Evolutionary conservation across 1,140 invertebrate genomes (phyloP).

Genomic region (Brachionus rotundiformis): DNA sequence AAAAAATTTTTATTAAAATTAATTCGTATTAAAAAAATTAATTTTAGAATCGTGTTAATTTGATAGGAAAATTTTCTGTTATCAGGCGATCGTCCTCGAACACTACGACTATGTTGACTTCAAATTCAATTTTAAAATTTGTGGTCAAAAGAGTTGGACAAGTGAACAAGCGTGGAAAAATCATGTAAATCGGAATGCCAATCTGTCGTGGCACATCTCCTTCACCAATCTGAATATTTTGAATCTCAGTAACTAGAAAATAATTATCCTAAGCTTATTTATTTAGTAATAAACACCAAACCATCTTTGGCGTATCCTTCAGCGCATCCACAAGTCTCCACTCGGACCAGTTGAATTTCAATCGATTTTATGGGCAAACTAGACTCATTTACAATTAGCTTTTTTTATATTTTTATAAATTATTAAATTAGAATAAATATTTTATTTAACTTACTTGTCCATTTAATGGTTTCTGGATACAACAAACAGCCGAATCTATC

Average conservation of each 20-base stretch:
- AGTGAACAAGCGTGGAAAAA: constrained; percentile 90
- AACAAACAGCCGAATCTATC: constrained; percentile 78
- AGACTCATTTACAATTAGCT: constrained; percentile 74
- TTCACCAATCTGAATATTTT: constrained; percentile 94
- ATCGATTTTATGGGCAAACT: constrained; percentile 83
- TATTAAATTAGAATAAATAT: not conserved
- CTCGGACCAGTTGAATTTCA: constrained; percentile 87
- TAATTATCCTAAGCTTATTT: not conserved
- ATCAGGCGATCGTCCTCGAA: constrained; percentile 90
- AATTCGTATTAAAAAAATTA: not conserved
- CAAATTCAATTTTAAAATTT: constrained; percentile 97
- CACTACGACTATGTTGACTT: constrained; percentile 87
- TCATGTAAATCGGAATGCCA: constrained; percentile 87
- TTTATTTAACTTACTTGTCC: constrained; percentile 71
- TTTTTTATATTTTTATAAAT: no score
- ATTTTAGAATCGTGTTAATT: constrained; percentile 65
- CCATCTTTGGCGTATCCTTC: constrained; percentile 91
- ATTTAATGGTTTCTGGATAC: constrained; percentile 81
- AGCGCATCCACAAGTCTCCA: constrained; percentile 91
- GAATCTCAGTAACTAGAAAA: constrained; percentile 87
- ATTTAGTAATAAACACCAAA: constrained; percentile 61
- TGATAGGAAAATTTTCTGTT: constrained; percentile 92
- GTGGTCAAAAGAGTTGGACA: constrained; percentile 85
- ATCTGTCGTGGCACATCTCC: constrained; percentile 81
- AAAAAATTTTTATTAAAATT: constrained; percentile 4